Conservation (phyloP, 2,888 invertebrate species). For the Dasypolia templi region DNA sequence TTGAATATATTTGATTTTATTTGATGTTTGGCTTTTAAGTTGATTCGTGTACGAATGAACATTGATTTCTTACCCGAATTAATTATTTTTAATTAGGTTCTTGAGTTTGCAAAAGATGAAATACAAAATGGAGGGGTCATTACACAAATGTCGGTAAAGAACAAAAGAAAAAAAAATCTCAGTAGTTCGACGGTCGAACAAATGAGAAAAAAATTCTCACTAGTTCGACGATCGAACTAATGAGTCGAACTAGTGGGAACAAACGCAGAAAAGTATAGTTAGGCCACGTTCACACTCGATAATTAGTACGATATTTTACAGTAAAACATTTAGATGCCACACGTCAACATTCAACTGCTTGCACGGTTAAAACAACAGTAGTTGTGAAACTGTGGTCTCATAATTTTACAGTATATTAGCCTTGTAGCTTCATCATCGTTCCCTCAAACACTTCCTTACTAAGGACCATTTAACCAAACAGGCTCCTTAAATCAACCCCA, state of each 20-base stretch:
- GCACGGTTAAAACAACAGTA: background rate
- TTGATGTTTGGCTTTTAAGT: background rate
- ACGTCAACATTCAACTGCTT: background rate
- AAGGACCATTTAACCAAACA: too few relatives aligned
- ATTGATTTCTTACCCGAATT: background rate
- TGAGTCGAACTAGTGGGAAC: too few relatives aligned
- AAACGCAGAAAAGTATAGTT: background rate
- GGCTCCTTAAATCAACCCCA: too few relatives aligned
- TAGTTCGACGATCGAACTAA: too few relatives aligned
- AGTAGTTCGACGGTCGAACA: too few relatives aligned
- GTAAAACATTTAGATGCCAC: background rate
- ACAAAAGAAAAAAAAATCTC: too few relatives aligned
- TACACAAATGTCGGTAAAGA: background rate
- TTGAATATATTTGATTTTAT: constrained; percentile 22
- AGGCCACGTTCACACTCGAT: background rate
- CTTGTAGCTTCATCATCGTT: too few relatives aligned
- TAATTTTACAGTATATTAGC: too few relatives aligned
- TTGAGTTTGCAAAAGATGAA: constrained; percentile 8
- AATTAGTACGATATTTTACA: too few relatives aligned
- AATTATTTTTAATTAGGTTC: constrained; percentile 12
- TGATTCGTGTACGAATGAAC: background rate
- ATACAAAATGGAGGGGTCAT: background rate
- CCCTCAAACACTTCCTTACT: too few relatives aligned
- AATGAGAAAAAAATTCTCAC: too few relatives aligned
- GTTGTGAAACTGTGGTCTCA: background rate